A percentile compares a stretch with the other conserved stretches of the same genome.
These are phyloP conservation scores for Mareca penelope DNA, from an alignment of 2,797 vertebrate species.

Conservation along the genomic window DNA sequence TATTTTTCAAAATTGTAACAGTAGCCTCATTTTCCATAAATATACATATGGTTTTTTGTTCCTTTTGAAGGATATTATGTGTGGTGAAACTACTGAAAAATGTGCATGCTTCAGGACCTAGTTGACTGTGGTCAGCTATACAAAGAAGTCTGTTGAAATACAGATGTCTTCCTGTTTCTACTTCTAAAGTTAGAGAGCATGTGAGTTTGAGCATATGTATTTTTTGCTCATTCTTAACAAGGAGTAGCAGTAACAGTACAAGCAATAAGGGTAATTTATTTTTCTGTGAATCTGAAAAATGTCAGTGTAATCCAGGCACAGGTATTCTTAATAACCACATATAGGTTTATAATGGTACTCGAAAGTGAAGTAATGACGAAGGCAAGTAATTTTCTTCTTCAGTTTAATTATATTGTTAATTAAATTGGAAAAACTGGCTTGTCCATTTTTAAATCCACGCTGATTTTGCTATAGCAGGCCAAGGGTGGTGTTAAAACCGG, in stretches of 20 bases:
- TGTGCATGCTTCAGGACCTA: background rate
- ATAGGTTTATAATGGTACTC: background rate
- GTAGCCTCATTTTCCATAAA: background rate
- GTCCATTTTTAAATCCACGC: background rate
- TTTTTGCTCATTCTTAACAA: background rate
- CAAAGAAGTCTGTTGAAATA: background rate
- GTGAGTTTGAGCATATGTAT: background rate
- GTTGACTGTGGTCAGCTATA: background rate
- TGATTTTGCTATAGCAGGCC: background rate
- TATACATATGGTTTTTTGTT: rapidly evolving
- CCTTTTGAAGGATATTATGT: background rate
- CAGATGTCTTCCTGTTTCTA: background rate
- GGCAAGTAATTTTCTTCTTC: background rate
- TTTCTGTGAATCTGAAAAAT: background rate
- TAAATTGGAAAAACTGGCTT: background rate
- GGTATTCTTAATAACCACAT: background rate
- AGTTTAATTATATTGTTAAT: slow-evolving; percentile 2
- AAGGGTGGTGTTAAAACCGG: background rate
- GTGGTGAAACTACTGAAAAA: background rate
- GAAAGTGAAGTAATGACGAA: background rate
- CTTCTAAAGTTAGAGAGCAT: background rate
- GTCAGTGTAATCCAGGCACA: background rate
- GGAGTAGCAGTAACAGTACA: background rate
- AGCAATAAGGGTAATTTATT: background rate
- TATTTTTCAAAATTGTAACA: background rate